Conservation (phyloP, 2,888 invertebrate species). For the Drosophila picticornis region DNA sequence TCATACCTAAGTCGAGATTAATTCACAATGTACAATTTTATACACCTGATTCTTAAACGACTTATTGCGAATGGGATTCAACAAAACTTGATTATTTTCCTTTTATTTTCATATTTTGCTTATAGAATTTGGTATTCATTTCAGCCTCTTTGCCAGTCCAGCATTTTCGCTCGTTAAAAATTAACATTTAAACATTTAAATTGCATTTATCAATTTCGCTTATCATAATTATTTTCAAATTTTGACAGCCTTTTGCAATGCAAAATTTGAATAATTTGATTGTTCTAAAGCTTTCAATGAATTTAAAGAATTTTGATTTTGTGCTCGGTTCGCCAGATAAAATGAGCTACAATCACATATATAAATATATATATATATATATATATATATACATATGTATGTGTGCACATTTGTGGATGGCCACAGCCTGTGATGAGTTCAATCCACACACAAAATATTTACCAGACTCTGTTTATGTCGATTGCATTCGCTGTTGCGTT, state of each 20-base stretch:
- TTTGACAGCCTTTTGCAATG: not conserved
- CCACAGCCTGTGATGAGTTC: constrained; percentile 11
- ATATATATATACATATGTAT: not conserved
- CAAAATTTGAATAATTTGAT: not conserved
- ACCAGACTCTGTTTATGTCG: constrained; percentile 34
- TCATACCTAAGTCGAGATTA: not conserved
- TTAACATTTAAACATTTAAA: not conserved
- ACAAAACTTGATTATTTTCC: not conserved
- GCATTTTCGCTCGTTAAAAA: not conserved
- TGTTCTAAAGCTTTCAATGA: not conserved
- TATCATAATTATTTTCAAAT: not conserved
- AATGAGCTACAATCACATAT: not conserved
- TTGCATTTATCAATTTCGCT: not conserved
- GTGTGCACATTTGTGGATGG: not conserved
- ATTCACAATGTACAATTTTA: not conserved
- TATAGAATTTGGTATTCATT: not conserved
- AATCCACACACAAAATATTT: constrained; percentile 46
- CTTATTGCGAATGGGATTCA: not conserved
- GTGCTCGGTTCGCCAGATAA: not conserved
- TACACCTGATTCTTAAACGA: not conserved
- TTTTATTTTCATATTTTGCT: not conserved
- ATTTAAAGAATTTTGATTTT: not conserved
- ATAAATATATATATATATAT: not conserved
- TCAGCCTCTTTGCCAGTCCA: not conserved
- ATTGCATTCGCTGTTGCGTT: constrained; percentile 60